phyloP scores from a whole-genome alignment of 2,113 vertebrate genomes.

The Ptyas mucosa region DNA sequence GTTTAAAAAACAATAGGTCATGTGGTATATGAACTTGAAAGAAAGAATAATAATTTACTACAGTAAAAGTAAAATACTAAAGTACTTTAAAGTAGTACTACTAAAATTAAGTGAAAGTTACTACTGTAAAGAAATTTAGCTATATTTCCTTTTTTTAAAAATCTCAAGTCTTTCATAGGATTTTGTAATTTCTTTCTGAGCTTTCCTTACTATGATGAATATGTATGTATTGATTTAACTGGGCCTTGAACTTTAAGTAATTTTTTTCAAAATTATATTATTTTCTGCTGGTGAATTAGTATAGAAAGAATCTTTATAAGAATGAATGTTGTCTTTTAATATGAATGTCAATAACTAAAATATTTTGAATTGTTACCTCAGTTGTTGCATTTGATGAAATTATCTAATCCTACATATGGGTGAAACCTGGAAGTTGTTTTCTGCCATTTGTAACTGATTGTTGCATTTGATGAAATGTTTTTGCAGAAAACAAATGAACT shows the following conservation, averaged over 20 bases:
- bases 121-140: not conserved
- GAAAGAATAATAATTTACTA: not conserved
- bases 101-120: not conserved
- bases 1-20: not conserved
- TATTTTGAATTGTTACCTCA: not conserved
- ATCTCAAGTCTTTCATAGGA: not conserved
- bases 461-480: not conserved
- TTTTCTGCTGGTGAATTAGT: conserved; percentile 45
- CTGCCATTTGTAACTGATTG: not conserved
- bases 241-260: conserved; percentile 53
- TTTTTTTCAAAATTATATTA: not conserved
- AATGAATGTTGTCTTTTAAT: not conserved
- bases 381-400: not conserved
- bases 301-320: conserved; percentile 16
- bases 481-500: not conserved
- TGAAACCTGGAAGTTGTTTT: not conserved
- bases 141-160: not conserved
- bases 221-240: conserved; percentile 58
- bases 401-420: not conserved
- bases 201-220: not conserved
- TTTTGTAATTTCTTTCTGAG: not conserved
- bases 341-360: not conserved
- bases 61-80: not conserved
- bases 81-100: not conserved
- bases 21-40: not conserved